A percentile compares a stretch with the other conserved stretches of the same genome.
phyloP scores from a whole-genome alignment of 2,797 vertebrate genomes.

The Urosaurus nigricauda region DNA sequence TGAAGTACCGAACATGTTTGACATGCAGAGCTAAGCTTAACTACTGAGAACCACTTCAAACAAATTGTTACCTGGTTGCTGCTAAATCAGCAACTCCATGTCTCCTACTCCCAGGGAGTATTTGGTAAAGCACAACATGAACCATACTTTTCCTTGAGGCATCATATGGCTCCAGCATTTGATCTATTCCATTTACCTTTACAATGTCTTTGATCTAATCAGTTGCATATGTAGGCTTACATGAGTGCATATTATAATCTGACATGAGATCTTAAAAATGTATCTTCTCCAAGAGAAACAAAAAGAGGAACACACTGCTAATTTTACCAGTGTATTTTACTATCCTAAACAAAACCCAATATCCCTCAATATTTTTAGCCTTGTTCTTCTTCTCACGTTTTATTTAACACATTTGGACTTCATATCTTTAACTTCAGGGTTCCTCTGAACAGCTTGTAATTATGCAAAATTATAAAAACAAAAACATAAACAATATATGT shows the following conservation, averaged over 20 bases:
- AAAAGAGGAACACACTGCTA: slow-evolving; percentile 1
- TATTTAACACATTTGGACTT: neutral
- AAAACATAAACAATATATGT: neutral
- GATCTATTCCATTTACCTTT: slow-evolving; percentile 56
- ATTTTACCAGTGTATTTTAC: slow-evolving; percentile 39
- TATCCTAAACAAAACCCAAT: slow-evolving; percentile 11
- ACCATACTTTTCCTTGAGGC: slow-evolving; percentile 55
- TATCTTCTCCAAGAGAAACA: slow-evolving; percentile 43
- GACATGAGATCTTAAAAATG: slow-evolving; percentile 49
- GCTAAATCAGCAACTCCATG: slow-evolving; percentile 1
- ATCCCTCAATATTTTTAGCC: neutral
- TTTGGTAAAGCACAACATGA: slow-evolving; percentile 23
- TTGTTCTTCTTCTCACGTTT: slow-evolving; percentile 1
- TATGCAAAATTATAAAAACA: neutral
- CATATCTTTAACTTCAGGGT: neutral
- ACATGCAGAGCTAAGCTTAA: neutral
- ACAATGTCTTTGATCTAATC: slow-evolving; percentile 56
- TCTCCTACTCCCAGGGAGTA: neutral
- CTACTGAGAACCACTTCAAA: neutral
- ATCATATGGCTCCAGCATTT: slow-evolving; percentile 62
- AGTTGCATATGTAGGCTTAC: slow-evolving; percentile 54
- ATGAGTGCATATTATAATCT: slow-evolving; percentile 48
- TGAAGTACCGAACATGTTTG: neutral
- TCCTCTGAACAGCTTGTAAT: neutral
- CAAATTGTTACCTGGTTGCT: neutral